Evolutionary conservation across 2,113 vertebrate species (phyloP), one percentile per base, ranked within the genome.

Genomic region (Saccopteryx leptura): DNA sequence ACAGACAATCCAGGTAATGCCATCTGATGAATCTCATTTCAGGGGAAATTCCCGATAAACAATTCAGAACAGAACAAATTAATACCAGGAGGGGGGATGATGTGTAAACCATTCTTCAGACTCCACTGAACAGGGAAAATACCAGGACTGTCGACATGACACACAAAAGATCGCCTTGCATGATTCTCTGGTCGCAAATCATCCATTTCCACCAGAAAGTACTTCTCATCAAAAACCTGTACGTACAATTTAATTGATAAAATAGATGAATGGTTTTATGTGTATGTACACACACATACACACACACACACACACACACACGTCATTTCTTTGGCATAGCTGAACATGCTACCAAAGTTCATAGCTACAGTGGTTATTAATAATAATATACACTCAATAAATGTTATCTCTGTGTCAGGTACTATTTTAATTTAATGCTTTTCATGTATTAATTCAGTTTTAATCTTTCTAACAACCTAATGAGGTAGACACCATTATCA

Each of bases 171-270:
- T 98, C 98, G 80, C 95, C 97, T 97, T 93, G 68, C 80, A 63
- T 96, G 90, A 24, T 97, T 97, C n/a, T 99, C 99, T 52, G 97
- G 58, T 18, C 99, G 98, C 87, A 99, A 96, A 88, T 99, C 99
- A 31, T 99, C 99, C 79, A 99, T 99, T 88, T 98, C 99, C 92
- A 99, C 98, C 98, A 99, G 95, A 98, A 99, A 99, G 96, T 99
- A 99, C 76, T 99, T 99, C 76, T 99, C 99, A 94, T 98, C 98
- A 97, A 98, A 99, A 68, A 99, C 99, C 99, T 99, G 97, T 3
- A 86, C 18, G 56, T 80, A 56, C 61, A 75, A 97, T 92, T 31
- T 74, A 88, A 94, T 13, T 97, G 95, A 96, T 71, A 96, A 86
- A 86, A 97, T 1, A 97, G 50, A 54, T 58, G 81, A 0, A n/a